Base-by-base conservation (phyloP, 2,888 invertebrate species). In the Lochmaea crataegi region DNA sequence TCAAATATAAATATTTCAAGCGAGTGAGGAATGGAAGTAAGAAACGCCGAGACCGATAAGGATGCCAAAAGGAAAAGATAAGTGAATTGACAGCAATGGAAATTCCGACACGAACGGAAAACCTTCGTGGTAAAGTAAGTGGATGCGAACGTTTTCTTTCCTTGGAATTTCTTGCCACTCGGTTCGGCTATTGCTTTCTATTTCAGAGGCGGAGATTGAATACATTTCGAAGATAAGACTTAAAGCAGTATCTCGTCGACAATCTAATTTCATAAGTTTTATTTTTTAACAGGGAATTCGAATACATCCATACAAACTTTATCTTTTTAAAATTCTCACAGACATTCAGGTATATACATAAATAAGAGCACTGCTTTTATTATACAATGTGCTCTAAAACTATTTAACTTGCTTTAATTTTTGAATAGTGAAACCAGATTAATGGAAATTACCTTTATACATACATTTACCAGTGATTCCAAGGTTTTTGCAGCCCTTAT, bases 111-210 rank as follows among this genome's bases (percentile, higher is more conserved):
- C 79, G 74, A 76, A 73, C 69, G 71, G 61, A 71, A 76, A 76
- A 75, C 74, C 76, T 79, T 76, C 74, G 80, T 77, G 82, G 82
- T 82, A 78, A 81, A 81, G 80, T 80, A 80, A 83, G 81, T 82
- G 80, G 81, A 83, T 82, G 82, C 80, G 82, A 82, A 80, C 80
- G 79, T 80, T 79, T 79, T 77, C 79, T 78, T 71, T 77, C 75
- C 76, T n/a, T 26, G 42, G 45, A 41, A 53, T 65, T 61, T 66
- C 71, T 69, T 69, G 68, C 68, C 63, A 38, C 51, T 68, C 61
- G n/a, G 51, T 60, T 68, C 48, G 42, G 45, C 68, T 60, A 48
- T 18, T 32, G 26, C 56, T 69, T 63, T 53, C 26, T 60, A 63
- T 57, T 14, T 11, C 68, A 63, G 32, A n/a, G 63, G 63, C 41